Conservation (phyloP, 2,113 vertebrate genomes). For the Otolemur garnettii region DNA sequence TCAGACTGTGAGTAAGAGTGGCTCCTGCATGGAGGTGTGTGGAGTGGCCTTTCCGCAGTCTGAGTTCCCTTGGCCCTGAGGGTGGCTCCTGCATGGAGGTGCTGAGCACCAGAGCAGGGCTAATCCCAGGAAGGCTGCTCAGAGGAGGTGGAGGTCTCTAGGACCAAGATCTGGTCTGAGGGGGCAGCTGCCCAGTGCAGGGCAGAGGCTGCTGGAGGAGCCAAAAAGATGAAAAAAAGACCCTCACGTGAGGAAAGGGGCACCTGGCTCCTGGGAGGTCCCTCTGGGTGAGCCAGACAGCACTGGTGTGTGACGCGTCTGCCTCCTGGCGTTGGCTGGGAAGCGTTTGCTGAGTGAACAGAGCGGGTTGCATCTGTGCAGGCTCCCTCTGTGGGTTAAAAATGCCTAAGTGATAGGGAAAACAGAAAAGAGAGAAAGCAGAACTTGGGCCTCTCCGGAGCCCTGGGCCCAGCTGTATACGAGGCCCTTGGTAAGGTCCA, state of each 20-base stretch:
- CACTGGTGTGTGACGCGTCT: no score
- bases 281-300: not conserved
- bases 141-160: not conserved
- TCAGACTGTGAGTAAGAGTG: fast-evolving
- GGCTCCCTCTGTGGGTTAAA: not conserved
- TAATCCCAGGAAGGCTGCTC: not conserved
- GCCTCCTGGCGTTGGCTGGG: fast-evolving
- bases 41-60: not conserved
- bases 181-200: not conserved
- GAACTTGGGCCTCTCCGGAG: not conserved
- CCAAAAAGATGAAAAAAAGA: no score
- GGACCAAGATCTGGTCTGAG: not conserved
- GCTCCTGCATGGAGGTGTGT: fast-evolving
- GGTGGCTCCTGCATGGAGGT: fast-evolving
- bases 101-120: not conserved
- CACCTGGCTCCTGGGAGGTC: not conserved
- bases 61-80: not conserved
- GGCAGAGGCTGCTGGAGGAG: not conserved
- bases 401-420: not conserved
- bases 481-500: no score
- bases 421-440: not conserved
- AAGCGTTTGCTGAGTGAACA: not conserved
- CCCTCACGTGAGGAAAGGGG: not conserved
- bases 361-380: not conserved
- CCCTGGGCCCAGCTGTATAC: not conserved